Evolutionary conservation across 2,797 vertebrate species (phyloP), one percentile per base, ranked within the genome.

Genomic region (Pteropus rufus): DNA sequence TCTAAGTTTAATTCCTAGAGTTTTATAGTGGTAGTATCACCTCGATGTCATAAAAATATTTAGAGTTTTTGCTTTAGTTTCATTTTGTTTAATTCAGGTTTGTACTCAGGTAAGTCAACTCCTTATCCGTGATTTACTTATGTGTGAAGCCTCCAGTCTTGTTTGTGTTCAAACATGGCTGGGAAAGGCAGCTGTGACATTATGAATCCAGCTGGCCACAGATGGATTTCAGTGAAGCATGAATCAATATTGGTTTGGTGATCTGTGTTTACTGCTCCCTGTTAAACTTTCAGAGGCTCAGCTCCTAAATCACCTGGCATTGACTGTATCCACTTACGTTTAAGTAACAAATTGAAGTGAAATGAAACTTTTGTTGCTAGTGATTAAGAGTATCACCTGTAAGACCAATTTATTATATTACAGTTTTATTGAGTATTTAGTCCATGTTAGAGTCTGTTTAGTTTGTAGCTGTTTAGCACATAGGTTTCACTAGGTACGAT

Each of bases 221-320:
- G 77, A 95, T 91, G 91, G 77, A 21, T 96, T 88, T 90, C 73
- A 91, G 44, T 54, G 96, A 95, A 96, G 94, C 88, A 52, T 93
- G 94, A 94, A 93, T 91, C 92, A n/a, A 8, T 89, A 67, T 86
- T 89, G 91, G 79, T 89, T 92, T 95, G 84, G 31, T 95, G 96
- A 97, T 97, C 52, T 96, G 29, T 95, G 64, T 92, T 96, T 95
- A 94, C 36, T 91, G 81, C 58, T 41, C 90, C 39, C 31, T 95
- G 54, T 96, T 93, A 85, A 91, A 86, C 76, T 92, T 92, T 62
- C 72, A 94, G 89, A 91, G 81, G 87, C 69, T 65, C 46, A 67
- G 46, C 73, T 54, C 39, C 79, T 96, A 96, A 95, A 95, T 95
- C 92, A 95, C 31, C 41, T 81, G 49, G 67, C 81, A 64, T 46